Percentiles rank a stretch among this genome's conserved stretches.
Evolutionary conservation across 2,113 vertebrate species (phyloP).

Genomic region (Rana temporaria): DNA sequence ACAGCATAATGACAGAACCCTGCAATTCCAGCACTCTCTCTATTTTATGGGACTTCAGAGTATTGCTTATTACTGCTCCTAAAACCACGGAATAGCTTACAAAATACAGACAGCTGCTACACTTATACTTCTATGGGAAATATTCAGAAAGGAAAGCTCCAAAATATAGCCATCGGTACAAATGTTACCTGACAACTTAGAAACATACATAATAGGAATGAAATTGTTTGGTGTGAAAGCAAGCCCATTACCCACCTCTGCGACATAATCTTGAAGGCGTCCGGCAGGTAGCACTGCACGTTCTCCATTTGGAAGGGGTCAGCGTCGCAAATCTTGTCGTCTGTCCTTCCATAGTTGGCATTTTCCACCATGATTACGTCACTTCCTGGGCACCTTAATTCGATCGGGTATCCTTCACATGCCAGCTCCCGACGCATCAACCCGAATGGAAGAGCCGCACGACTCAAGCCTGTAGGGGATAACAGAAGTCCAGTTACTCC

Average conservation of each 20-base stretch:
- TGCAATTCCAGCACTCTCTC: too few relatives aligned
- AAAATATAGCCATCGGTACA: too few relatives aligned
- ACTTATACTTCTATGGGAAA: too few relatives aligned
- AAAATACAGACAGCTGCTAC: too few relatives aligned
- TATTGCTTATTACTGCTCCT: too few relatives aligned
- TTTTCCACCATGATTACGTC: conserved; percentile 95
- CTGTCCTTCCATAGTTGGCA: conserved; percentile 91
- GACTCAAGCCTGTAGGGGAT: conserved; percentile 78
- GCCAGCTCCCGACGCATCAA: conserved; percentile 91
- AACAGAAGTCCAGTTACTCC: neutral
- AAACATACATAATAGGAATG: too few relatives aligned
- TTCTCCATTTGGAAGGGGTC: conserved; percentile 97
- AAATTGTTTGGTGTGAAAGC: neutral
- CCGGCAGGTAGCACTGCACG: conserved; percentile 90
- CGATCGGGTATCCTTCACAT: conserved; percentile 92
- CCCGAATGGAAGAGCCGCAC: conserved; percentile 89
- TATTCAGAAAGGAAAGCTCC: too few relatives aligned
- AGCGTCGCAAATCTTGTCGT: conserved; percentile 93
- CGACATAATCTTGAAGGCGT: conserved; percentile 94
- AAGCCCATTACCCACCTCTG: conserved; percentile 76
- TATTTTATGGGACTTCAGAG: too few relatives aligned
- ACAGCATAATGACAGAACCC: too few relatives aligned
- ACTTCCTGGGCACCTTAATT: conserved; percentile 91
- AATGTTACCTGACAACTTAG: too few relatives aligned
- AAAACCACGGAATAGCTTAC: too few relatives aligned